Evolutionary conservation across 1,140 invertebrate genomes (phyloP).

Genomic region (Drosophila insularis): DNA sequence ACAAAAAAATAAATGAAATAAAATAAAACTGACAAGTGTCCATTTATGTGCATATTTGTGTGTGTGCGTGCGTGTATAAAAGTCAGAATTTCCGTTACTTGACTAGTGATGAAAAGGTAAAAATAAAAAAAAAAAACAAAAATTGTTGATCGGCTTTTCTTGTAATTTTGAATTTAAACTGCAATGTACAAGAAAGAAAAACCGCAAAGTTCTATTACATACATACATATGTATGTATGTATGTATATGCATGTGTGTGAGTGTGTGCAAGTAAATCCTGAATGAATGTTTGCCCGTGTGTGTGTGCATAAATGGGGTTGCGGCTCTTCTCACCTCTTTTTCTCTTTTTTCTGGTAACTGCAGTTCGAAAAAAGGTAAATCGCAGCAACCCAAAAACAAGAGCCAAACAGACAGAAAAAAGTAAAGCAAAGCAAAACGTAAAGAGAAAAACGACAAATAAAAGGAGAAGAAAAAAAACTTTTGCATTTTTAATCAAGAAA

Average conservation of each 20-base stretch:
- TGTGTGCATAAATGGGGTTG: constrained; percentile 28
- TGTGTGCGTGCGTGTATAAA: constrained; percentile 28
- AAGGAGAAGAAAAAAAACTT: constrained; percentile 55
- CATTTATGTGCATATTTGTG: constrained; percentile 15
- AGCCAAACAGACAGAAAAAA: constrained; percentile 1
- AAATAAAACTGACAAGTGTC: constrained; percentile 44
- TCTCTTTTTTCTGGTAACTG: constrained; percentile 16
- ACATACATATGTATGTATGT: background rate
- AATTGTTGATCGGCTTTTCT: background rate
- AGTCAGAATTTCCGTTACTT: constrained; percentile 29
- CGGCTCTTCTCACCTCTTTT: background rate
- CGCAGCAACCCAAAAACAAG: constrained; percentile 18
- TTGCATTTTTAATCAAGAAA: constrained; percentile 74
- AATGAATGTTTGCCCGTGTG: background rate
- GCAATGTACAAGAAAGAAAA: background rate
- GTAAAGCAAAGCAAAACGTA: constrained; percentile 39
- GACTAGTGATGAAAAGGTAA: constrained; percentile 68
- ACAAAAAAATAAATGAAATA: constrained; percentile 33
- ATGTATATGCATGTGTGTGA: constrained; percentile 11
- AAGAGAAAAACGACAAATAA: constrained; percentile 29
- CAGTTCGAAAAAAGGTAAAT: constrained; percentile 24
- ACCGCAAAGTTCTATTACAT: background rate
- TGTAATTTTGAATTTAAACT: background rate
- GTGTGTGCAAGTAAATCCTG: constrained; percentile 16
- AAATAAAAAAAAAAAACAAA: background rate